Conservation (phyloP, 1,140 invertebrate genomes). For the Babylonia areolata region DNA sequence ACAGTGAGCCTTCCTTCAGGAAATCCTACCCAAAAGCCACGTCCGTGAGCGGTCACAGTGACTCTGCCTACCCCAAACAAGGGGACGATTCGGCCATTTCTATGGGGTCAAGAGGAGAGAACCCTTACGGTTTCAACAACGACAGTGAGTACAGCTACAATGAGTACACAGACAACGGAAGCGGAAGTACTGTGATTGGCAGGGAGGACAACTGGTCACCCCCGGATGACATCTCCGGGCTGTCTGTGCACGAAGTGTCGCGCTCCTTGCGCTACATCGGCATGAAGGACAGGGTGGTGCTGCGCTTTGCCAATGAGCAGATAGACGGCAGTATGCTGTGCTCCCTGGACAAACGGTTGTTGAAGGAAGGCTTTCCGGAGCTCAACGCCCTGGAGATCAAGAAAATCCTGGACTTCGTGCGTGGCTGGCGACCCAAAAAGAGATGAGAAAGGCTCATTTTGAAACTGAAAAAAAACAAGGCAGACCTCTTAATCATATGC, state of each 20-base stretch:
- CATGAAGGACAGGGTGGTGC: constrained; percentile 71
- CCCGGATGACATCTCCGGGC: constrained; percentile 58
- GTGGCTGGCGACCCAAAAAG: constrained; percentile 72
- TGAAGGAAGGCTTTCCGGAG: constrained; percentile 72
- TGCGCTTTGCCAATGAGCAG: constrained; percentile 70
- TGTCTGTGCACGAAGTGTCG: constrained; percentile 68
- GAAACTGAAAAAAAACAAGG: background rate
- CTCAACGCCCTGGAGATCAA: constrained; percentile 72
- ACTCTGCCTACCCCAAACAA: constrained; percentile 50
- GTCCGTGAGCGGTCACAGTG: constrained; percentile 57
- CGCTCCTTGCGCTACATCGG: constrained; percentile 71
- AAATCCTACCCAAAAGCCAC: constrained; percentile 50
- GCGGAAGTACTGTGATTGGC: constrained; percentile 37
- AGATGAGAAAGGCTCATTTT: constrained; percentile 16
- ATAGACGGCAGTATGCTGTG: constrained; percentile 71
- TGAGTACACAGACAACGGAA: constrained; percentile 36
- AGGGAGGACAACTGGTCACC: constrained; percentile 66
- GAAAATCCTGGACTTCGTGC: constrained; percentile 72
- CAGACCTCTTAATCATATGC: background rate
- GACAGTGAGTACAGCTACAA: constrained; percentile 68
- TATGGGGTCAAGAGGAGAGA: constrained; percentile 59
- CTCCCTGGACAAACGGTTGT: constrained; percentile 65
- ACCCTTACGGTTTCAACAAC: constrained; percentile 61
- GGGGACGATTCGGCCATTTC: constrained; percentile 70
- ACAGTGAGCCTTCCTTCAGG: constrained; percentile 58